Base-by-base conservation (phyloP, 2,113 vertebrate species). In the Rhombomys opimus region DNA sequence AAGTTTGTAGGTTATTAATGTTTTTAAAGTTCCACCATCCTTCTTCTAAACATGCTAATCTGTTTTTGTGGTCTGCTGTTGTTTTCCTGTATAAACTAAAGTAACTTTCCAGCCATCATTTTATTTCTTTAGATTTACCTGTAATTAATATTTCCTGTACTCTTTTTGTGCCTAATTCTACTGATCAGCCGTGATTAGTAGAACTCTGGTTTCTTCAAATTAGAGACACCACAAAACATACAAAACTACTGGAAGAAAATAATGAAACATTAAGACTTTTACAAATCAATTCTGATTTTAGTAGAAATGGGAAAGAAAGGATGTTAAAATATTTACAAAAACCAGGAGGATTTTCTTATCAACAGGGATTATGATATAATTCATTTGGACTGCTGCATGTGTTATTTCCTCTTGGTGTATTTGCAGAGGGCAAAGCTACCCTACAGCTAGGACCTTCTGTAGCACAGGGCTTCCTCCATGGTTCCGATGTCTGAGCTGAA, bases 401-500 rank as follows among this genome's bases (percentile, higher is more conserved):
- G 27, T 88, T 95, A 4, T 77, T 95, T 96, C 18, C 50, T 78
- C 90, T 6, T 4, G 95, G 7, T 63, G 41, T 50, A 61, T 46
- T 91, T 61, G 73, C 20, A 38, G n/a, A 59, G 25, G 67, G 52
- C 23, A 82, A 78, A 93, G 11, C 35, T 93, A 1, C 80, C 25
- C 72, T 76, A 57, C 0, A 6, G 13, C 84, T 68, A 90, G 41
- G 7, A 68, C 91, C 76, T 67, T 89, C 95, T 14, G 20, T 1
- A 78, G 20, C 72, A 32, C 90, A 96, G 95, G 27, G 4, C 32
- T 81, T 70, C 87, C 92, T 80, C 38, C 75, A 61, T 87, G n/a
- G 54, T 90, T 52, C 12, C 22, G 35, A 94, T 73, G 92, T 78
- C 78, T 95, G 89, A 96, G 46, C 85, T 52, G 41, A 52, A 95